phyloP scores from a whole-genome alignment of 1,140 invertebrate species.

The Carposina sasakii region DNA sequence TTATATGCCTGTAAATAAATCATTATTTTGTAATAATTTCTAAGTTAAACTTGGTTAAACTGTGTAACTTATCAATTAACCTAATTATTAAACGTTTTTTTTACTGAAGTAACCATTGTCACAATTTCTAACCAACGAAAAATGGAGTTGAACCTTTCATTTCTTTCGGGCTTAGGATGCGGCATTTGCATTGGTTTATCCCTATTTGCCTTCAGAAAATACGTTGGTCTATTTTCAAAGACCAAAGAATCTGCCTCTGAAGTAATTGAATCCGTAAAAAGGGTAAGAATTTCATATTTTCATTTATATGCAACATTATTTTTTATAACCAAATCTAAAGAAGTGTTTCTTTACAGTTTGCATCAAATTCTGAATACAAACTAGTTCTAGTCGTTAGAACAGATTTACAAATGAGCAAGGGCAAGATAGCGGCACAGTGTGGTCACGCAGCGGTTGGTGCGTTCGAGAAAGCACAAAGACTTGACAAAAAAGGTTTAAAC shows the following conservation, averaged over 20 bases:
- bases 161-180: constrained; percentile 51
- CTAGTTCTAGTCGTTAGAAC: constrained; percentile 90
- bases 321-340: background rate
- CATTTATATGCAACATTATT: no score
- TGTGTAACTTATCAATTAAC: no score
- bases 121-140: no score
- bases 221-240: constrained; percentile 29
- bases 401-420: constrained; percentile 95
- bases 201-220: constrained; percentile 43
- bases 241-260: no score
- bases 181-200: constrained; percentile 58
- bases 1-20: no score
- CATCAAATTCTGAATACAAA: constrained; percentile 76
- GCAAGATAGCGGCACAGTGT: constrained; percentile 95
- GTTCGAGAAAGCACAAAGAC: constrained; percentile 79
- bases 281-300: constrained; percentile 23
- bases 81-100: no score
- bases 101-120: no score
- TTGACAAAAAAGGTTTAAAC: constrained; percentile 77
- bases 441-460: constrained; percentile 90
- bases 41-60: no score
- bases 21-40: no score
- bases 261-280: constrained; percentile 34
- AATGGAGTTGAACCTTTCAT: constrained; percentile 51
- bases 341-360: constrained; percentile 45